Evolutionary conservation across 2,113 vertebrate genomes (phyloP).

Genomic region (Orthonyx spaldingii): DNA sequence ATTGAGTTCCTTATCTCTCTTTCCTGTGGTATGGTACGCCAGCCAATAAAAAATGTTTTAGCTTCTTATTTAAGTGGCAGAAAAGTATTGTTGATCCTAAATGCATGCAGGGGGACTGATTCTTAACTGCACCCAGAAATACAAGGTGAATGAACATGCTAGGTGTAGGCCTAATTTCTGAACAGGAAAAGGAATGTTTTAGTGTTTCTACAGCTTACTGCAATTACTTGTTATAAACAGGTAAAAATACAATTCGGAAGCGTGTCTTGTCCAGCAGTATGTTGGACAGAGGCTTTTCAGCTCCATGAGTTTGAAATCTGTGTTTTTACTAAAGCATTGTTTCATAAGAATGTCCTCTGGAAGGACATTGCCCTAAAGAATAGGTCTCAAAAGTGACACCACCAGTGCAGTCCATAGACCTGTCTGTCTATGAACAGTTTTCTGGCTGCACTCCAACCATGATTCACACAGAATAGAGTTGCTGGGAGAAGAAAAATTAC

Average conservation of each 20-base stretch:
- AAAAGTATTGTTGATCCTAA: neutral
- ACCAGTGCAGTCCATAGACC: neutral
- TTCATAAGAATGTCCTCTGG: neutral
- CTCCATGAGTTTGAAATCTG: neutral
- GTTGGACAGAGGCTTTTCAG: neutral
- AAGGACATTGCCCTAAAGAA: neutral
- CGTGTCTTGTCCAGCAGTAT: neutral
- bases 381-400: neutral
- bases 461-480: neutral
- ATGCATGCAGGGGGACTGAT: too few species aligned
- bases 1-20: neutral
- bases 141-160: neutral
- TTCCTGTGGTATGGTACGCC: neutral
- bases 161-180: neutral
- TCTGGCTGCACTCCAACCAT: neutral
- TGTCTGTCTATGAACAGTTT: neutral
- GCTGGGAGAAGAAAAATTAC: neutral
- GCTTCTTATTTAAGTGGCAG: neutral
- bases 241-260: neutral
- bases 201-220: neutral
- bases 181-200: neutral
- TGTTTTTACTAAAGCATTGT: neutral
- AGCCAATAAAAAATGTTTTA: neutral
- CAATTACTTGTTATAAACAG: neutral
- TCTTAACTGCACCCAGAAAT: neutral